These are phyloP conservation scores for Drosophila setifemur DNA, from an alignment of 1,140 invertebrate species.

Conservation along the genomic window DNA sequence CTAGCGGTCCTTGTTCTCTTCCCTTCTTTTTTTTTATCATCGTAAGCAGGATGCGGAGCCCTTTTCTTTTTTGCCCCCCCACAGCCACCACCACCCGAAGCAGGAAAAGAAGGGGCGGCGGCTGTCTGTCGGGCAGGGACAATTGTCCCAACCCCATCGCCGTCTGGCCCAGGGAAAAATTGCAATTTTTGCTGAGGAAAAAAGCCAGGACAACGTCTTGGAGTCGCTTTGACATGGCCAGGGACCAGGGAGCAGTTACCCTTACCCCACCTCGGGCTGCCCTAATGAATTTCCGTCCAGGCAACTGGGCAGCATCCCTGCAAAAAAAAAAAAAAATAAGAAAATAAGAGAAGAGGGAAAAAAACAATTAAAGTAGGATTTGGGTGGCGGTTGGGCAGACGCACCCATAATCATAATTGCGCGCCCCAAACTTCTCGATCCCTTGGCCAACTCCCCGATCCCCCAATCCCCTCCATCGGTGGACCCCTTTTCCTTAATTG, in stretches of 20 bases:
- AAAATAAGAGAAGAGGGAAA: conserved; percentile 27
- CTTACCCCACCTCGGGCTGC: conserved; percentile 34
- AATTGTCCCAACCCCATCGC: conserved; percentile 50
- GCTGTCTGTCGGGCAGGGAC: conserved; percentile 53
- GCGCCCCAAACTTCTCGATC: conserved; percentile 65
- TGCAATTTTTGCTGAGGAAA: conserved; percentile 70
- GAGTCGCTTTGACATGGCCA: conserved; percentile 71
- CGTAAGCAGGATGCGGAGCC: conserved; percentile 66
- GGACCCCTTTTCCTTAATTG: conserved; percentile 59
- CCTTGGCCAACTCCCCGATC: neutral
- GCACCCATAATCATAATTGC: conserved; percentile 78
- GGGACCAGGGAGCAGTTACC: conserved; percentile 28
- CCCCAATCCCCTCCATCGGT: neutral
- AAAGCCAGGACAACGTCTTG: conserved; percentile 76
- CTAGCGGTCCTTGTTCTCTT: conserved; percentile 62
- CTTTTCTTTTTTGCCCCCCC: conserved; percentile 62
- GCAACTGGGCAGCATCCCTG: conserved; percentile 62
- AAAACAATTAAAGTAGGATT: conserved; percentile 72
- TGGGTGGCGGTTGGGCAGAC: conserved; percentile 22
- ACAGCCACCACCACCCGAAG: neutral
- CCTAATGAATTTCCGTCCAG: conserved; percentile 80
- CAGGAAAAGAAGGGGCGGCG: neutral
- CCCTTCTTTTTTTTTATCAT: conserved; percentile 26
- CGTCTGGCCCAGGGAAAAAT: conserved; percentile 56
- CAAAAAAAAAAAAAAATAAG: conserved; percentile 2